These are phyloP conservation scores for Callionymus lyra DNA, from an alignment of 2,113 vertebrate genomes.

Conservation along the genomic window DNA sequence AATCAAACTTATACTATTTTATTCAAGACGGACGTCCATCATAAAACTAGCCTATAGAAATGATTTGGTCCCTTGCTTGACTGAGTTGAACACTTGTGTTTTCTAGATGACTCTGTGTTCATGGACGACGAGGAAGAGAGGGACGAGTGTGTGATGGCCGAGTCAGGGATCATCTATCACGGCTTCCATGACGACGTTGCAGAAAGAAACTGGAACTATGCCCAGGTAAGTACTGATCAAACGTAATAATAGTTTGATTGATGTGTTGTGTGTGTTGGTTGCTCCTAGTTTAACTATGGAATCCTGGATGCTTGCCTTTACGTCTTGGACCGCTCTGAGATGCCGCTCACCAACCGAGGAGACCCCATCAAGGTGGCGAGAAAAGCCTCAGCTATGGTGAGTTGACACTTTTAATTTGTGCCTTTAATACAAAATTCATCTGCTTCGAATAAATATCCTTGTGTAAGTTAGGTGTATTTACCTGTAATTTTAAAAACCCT, in stretches of 20 bases:
- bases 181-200: constrained; percentile 70
- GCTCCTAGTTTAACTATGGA: constrained; percentile 79
- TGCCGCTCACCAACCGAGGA: constrained; percentile 83
- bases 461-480: not conserved
- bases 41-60: no score
- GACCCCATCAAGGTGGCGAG: constrained; percentile 86
- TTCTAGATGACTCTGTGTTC: constrained; percentile 82
- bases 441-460: no score
- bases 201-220: constrained; percentile 85
- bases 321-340: constrained; percentile 80
- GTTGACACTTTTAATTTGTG: constrained; percentile 10
- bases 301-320: constrained; percentile 86
- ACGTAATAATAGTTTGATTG: not conserved
- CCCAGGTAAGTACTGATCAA: constrained; percentile 71
- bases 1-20: no score
- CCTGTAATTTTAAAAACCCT: not conserved
- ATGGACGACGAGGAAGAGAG: constrained; percentile 77
- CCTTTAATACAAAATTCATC: no score
- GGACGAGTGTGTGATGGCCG: constrained; percentile 85
- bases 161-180: constrained; percentile 84
- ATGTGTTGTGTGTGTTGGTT: not conserved
- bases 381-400: constrained; percentile 87
- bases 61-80: no score
- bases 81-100: not conserved
- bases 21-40: no score